Conservation (phyloP, 2,888 invertebrate genomes). For the Ypsolopha sequella region DNA sequence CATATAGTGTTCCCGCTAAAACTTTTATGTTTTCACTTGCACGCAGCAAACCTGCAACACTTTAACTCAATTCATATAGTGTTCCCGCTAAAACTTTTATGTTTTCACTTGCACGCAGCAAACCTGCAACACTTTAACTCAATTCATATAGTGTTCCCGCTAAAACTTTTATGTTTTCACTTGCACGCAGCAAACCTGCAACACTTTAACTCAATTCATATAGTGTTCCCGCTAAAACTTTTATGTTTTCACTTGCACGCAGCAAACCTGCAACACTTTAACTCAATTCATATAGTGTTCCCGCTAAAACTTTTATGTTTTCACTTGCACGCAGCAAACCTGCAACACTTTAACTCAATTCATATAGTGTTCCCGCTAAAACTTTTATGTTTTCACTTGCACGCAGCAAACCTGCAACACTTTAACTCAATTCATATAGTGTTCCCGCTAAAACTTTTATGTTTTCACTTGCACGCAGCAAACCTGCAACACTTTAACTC, state of each 20-base stretch:
- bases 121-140: slow-evolving; percentile 6
- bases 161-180: slow-evolving; percentile 36
- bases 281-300: slow-evolving; percentile 15
- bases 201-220: not conserved
- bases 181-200: slow-evolving; percentile 14
- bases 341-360: not conserved
- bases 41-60: slow-evolving; percentile 11
- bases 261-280: slow-evolving; percentile 10
- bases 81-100: slow-evolving; percentile 29
- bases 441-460: slow-evolving; percentile 29
- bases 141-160: slow-evolving; percentile 15
- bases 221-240: slow-evolving; percentile 25
- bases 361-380: slow-evolving; percentile 17
- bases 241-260: slow-evolving; percentile 29
- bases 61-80: slow-evolving; percentile 13
- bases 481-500: slow-evolving; percentile 6
- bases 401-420: slow-evolving; percentile 11
- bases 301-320: slow-evolving; percentile 33
- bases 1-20: slow-evolving; percentile 17
- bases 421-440: slow-evolving; percentile 13
- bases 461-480: slow-evolving; percentile 23
- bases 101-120: slow-evolving; percentile 23
- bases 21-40: slow-evolving; percentile 37
- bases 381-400: slow-evolving; percentile 37
- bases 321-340: slow-evolving; percentile 18